Conservation (phyloP, 2,888 invertebrate species). For the Hipparchia semele region DNA sequence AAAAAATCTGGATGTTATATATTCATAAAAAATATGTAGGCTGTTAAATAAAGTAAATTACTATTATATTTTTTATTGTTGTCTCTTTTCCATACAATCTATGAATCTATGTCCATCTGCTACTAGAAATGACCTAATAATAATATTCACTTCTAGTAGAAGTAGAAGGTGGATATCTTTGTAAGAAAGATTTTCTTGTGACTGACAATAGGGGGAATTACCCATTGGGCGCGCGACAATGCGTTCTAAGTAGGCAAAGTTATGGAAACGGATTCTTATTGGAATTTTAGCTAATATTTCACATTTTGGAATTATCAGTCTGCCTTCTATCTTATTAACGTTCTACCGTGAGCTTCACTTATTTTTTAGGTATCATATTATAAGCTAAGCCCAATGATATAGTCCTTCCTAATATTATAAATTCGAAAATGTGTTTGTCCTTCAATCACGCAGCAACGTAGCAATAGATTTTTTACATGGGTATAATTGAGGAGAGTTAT, state of each 20-base stretch:
- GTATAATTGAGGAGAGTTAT: too few species aligned
- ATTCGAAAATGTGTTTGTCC: too few species aligned
- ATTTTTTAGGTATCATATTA: neutral
- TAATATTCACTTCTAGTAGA: slow-evolving; percentile 4
- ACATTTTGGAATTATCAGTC: neutral
- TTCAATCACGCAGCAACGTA: too few species aligned
- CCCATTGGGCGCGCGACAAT: slow-evolving; percentile 70
- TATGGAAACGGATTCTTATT: slow-evolving; percentile 51
- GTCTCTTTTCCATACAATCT: too few species aligned
- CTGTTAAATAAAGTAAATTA: too few species aligned
- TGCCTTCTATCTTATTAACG: too few species aligned
- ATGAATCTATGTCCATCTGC: too few species aligned
- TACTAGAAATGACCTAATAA: neutral
- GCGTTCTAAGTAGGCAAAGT: slow-evolving; percentile 53
- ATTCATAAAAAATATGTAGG: too few species aligned
- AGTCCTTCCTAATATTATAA: too few species aligned
- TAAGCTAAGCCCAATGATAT: neutral
- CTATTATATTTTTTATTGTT: too few species aligned
- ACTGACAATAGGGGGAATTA: slow-evolving; percentile 80
- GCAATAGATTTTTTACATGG: too few species aligned
- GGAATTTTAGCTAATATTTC: neutral
- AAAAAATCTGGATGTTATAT: too few species aligned
- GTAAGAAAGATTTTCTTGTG: slow-evolving; percentile 67
- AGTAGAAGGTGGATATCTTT: slow-evolving; percentile 28
- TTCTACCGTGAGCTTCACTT: neutral